Conservation (phyloP, 2,113 vertebrate species). For the Numida meleagris region DNA sequence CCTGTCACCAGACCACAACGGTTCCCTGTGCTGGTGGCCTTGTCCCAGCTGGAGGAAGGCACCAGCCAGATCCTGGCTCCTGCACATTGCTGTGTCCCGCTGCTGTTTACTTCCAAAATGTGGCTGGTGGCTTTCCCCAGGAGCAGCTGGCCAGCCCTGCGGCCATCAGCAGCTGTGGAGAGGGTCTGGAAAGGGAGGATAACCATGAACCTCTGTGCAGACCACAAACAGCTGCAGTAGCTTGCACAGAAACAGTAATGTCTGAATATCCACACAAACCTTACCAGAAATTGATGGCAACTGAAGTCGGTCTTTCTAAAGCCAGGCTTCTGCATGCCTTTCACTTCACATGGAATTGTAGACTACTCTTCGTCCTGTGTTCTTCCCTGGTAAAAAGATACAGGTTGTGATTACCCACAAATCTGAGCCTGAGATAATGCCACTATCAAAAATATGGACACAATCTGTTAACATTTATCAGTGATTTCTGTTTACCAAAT, state of each 20-base stretch:
- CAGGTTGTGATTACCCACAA: not conserved
- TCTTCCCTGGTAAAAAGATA: not conserved
- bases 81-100: not conserved
- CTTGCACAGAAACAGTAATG: accelerated
- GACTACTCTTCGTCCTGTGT: not conserved
- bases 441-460: not conserved
- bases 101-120: not conserved
- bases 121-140: not conserved
- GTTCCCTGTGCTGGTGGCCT: accelerated
- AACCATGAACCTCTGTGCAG: not conserved
- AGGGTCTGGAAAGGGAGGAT: not conserved
- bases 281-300: not conserved
- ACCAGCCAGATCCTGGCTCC: not conserved
- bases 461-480: not conserved
- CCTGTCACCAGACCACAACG: not conserved
- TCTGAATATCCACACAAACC: accelerated
- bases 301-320: not conserved
- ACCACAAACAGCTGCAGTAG: not conserved
- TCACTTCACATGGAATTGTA: accelerated
- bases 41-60: accelerated
- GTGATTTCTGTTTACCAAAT: not conserved
- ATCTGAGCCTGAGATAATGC: not conserved
- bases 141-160: not conserved
- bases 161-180: not conserved
- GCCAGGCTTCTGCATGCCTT: accelerated